Percentiles rank a stretch among this genome's conserved stretches.
Conservation (phyloP, 2,888 invertebrate genomes). For the Portevinia maculata region DNA sequence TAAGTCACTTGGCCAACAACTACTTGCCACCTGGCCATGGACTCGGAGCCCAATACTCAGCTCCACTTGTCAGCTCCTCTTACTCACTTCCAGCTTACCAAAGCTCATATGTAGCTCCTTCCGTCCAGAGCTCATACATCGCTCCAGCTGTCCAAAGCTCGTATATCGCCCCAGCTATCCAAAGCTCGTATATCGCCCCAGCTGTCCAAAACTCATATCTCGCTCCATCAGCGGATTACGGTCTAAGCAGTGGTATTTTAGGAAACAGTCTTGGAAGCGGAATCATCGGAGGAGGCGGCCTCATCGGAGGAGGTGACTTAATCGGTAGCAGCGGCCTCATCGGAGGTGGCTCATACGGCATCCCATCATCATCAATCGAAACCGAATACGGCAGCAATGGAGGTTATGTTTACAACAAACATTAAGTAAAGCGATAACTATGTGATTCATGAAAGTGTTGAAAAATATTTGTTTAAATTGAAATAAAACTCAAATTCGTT, state of each 20-base stretch:
- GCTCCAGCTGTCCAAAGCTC: slow-evolving; percentile 48
- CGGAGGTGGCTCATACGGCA: slow-evolving; percentile 12
- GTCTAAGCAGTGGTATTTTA: neutral
- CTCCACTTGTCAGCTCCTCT: slow-evolving; percentile 49
- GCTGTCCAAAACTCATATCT: neutral
- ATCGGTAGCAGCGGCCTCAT: too few species aligned
- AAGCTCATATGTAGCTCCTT: neutral
- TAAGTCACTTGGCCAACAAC: slow-evolving; percentile 79
- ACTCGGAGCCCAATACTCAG: too few species aligned
- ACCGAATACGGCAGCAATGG: slow-evolving; percentile 81
- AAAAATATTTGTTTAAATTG: slow-evolving; percentile 36
- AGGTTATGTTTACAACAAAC: slow-evolving; percentile 80
- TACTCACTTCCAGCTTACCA: neutral
- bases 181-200: neutral
- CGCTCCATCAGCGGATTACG: neutral
- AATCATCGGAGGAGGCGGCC: slow-evolving; percentile 20
- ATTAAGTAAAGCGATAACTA: slow-evolving; percentile 72
- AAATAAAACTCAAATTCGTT: slow-evolving; percentile 42
- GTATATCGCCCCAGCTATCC: neutral
- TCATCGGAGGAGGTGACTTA: too few species aligned
- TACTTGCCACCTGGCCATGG: slow-evolving; percentile 77
- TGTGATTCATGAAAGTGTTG: slow-evolving; percentile 8
- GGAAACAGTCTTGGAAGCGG: slow-evolving; percentile 25
- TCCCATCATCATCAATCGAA: slow-evolving; percentile 68
- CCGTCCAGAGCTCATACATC: slow-evolving; percentile 41